Evolutionary conservation across 2,888 invertebrate species (phyloP).

Genomic region (Helleia helle): DNA sequence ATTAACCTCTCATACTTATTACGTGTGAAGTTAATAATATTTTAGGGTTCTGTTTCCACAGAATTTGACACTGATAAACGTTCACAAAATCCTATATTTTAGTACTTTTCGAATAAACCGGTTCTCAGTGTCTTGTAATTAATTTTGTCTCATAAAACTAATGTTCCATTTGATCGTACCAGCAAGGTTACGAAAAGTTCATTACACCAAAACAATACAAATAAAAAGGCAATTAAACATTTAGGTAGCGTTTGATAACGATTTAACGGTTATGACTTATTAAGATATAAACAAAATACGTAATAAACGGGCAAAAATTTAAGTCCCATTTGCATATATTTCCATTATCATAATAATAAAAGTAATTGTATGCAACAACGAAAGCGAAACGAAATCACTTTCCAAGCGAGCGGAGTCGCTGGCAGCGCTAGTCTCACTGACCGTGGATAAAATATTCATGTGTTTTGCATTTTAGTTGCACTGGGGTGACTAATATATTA

Average conservation of each 20-base stretch:
- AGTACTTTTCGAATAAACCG: too few relatives aligned
- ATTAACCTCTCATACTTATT: too few relatives aligned
- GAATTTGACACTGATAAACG: too few relatives aligned
- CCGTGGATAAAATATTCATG: conserved; percentile 8
- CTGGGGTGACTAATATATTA: background rate
- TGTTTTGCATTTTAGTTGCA: background rate
- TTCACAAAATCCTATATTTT: too few relatives aligned
- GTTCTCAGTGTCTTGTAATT: too few relatives aligned
- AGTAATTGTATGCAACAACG: conserved; percentile 11
- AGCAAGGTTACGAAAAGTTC: background rate
- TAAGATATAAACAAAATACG: conserved; percentile 1
- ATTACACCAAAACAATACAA: background rate
- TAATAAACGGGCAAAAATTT: too few relatives aligned
- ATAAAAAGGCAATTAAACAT: background rate
- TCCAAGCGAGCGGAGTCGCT: conserved; percentile 10
- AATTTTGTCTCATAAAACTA: too few relatives aligned
- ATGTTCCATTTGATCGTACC: too few relatives aligned
- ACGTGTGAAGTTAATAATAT: too few relatives aligned
- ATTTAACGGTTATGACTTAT: conserved; percentile 7
- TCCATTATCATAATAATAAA: conserved; percentile 6
- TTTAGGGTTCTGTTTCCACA: too few relatives aligned
- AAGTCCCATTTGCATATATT: conserved; percentile 8
- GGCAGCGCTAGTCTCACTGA: background rate
- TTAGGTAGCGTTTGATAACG: background rate
- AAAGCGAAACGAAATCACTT: conserved; percentile 12